phyloP scores from a whole-genome alignment of 2,888 invertebrate genomes.

The Gastrophysa polygoni region DNA sequence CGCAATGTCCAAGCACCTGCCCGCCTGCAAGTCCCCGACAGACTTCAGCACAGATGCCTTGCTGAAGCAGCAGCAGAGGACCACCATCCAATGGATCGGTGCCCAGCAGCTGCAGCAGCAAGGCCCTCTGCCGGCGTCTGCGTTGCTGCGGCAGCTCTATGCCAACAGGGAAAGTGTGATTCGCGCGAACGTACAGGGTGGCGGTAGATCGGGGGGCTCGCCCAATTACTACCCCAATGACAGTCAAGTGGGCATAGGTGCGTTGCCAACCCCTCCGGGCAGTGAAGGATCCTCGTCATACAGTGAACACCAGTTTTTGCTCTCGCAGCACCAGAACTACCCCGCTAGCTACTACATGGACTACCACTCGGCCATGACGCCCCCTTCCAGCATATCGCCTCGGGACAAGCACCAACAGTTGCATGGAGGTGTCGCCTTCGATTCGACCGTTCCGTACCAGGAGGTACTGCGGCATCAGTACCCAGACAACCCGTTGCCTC shows the following conservation, averaged over 20 bases:
- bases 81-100: slow-evolving; percentile 94
- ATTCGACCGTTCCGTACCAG: slow-evolving; percentile 57
- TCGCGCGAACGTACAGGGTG: slow-evolving; percentile 78
- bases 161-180: slow-evolving; percentile 95
- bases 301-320: slow-evolving; percentile 69
- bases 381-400: slow-evolving; percentile 96
- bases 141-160: slow-evolving; percentile 86
- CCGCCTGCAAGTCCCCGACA: slow-evolving; percentile 70
- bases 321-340: slow-evolving; percentile 66
- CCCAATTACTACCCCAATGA: slow-evolving; percentile 59
- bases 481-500: slow-evolving; percentile 72
- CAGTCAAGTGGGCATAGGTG: no score
- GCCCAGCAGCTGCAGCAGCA: slow-evolving; percentile 66
- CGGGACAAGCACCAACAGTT: slow-evolving; percentile 79
- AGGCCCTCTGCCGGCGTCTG: slow-evolving; percentile 82
- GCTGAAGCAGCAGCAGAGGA: slow-evolving; percentile 79
- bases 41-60: slow-evolving; percentile 88
- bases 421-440: slow-evolving; percentile 62
- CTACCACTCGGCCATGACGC: slow-evolving; percentile 94
- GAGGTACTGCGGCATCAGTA: slow-evolving; percentile 68
- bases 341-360: slow-evolving; percentile 71
- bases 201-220: slow-evolving; percentile 47
- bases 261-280: slow-evolving; percentile 88
- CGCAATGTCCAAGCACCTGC: slow-evolving; percentile 95
- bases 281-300: slow-evolving; percentile 80